Base-by-base conservation (phyloP, 2,888 invertebrate genomes). In the Crepidodera aurea region DNA sequence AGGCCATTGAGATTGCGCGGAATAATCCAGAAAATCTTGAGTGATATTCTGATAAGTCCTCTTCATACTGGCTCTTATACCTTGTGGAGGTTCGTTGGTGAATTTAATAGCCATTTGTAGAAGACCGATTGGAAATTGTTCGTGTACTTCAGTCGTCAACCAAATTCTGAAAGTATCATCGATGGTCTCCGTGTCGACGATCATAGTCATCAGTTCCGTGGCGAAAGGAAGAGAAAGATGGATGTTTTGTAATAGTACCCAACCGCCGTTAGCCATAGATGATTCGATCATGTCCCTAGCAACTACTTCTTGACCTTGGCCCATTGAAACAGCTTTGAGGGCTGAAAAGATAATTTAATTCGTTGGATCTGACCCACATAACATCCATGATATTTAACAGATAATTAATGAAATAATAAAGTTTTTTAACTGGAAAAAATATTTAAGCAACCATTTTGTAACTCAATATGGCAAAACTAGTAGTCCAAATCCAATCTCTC, bases 31-130 rank as follows among this genome's bases (percentile, higher is more conserved):
- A 60, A 91, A 92, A 78, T 97, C 96, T 83, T 94, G 96, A 0
- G 91, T 92, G 8, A 96, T 88, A 48, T 85, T 85, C 81, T 95
- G 94, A 77, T 97, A 98, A 0, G 97, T 97, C 77, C 97, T 86
- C 79, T 94, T 96, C 83, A 98, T 86, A 78, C 96, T 96, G 8
- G 96, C 96, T 94, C 32, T 96, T 94, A 72, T 92, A 84, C 69
- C 98, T 84, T 96, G 95, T 0, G 98, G 97, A 10, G 97, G 97
- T 82, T 98, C 98, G 79, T 97, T 97, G 1, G 98, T 98, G 78
- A 96, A 98, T 82, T 98, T 98, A 62, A 98, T 95, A 3, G 95
- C 94, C 88, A 94, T 93, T 87, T 97, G 91, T 12, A 89, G 80
- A 27, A 89, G 78, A 3, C 89, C 75, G 15, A 98, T 98, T 0